Percentiles rank a stretch among this genome's conserved stretches.
Conservation (phyloP, 1,140 invertebrate genomes). For the Orussus abietinus region DNA sequence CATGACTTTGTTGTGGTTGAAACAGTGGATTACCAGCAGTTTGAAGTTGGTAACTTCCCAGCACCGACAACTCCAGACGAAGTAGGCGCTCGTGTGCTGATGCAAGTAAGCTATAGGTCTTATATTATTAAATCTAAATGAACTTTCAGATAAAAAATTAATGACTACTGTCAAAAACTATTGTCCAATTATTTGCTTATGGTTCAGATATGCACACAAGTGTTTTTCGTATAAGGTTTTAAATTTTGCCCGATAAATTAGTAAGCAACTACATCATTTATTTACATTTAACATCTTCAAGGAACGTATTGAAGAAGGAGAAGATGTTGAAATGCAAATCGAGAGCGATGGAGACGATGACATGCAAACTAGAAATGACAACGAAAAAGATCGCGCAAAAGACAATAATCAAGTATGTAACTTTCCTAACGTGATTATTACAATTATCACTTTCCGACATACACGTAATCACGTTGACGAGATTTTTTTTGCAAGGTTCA, state of each 20-base stretch:
- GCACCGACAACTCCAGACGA: conserved; percentile 96
- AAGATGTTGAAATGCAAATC: conserved; percentile 73
- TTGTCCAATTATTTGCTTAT: no score
- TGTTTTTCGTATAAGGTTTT: no score
- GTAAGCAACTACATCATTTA: no score
- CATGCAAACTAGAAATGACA: conserved; percentile 63
- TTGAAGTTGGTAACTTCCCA: conserved; percentile 92
- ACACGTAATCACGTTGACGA: no score
- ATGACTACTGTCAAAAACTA: no score
- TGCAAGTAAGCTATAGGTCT: conserved; percentile 74
- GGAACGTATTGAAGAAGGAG: conserved; percentile 61
- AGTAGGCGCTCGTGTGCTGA: conserved; percentile 89
- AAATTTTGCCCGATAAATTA: no score
- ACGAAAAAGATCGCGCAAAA: conserved; percentile 59
- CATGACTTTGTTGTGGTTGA: conserved; percentile 99
- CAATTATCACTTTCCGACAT: no score
- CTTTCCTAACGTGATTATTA: neutral
- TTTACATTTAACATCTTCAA: no score
- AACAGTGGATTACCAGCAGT: conserved; percentile 97
- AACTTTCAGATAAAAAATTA: no score
- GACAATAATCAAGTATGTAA: conserved; percentile 57
- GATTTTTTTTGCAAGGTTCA: conserved; percentile 59
- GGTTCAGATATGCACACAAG: no score
- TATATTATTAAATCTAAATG: no score
- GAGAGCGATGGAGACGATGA: conserved; percentile 70